Percentiles rank a stretch among this genome's conserved stretches.
phyloP scores from a whole-genome alignment of 2,888 invertebrate species.

The Aporophyla lueneburgensis region DNA sequence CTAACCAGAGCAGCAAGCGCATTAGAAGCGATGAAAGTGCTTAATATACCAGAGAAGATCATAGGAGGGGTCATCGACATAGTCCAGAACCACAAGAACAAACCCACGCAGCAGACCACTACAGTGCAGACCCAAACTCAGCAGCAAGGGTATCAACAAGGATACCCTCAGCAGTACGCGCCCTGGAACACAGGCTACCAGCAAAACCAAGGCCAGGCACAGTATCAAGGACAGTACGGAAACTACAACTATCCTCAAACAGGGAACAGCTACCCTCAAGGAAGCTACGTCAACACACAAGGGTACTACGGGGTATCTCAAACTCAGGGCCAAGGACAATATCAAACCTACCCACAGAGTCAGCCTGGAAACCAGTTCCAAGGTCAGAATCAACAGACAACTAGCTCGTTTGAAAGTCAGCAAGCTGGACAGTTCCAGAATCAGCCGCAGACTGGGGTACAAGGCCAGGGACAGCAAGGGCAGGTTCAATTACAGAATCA shows the following conservation, averaged over 20 bases:
- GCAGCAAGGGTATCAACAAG: constrained; percentile 70
- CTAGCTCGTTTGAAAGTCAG: constrained; percentile 52
- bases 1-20: constrained; percentile 60
- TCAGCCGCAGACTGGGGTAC: constrained; percentile 60
- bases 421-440: constrained; percentile 65
- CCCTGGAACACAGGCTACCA: constrained; percentile 70
- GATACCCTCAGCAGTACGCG: constrained; percentile 73
- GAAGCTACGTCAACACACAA: constrained; percentile 53
- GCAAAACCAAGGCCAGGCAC: constrained; percentile 71
- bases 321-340: constrained; percentile 65
- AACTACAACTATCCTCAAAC: constrained; percentile 66
- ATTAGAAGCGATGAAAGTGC: constrained; percentile 75
- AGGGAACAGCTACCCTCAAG: constrained; percentile 61
- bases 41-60: constrained; percentile 86
- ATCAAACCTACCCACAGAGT: constrained; percentile 54
- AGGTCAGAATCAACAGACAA: constrained; percentile 55
- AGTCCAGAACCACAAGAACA: constrained; percentile 85
- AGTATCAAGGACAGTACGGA: constrained; percentile 71
- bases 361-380: constrained; percentile 61
- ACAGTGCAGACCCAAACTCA: constrained; percentile 49
- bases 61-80: constrained; percentile 87
- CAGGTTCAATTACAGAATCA: constrained; percentile 51
- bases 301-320: constrained; percentile 59
- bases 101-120: constrained; percentile 69
- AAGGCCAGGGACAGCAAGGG: constrained; percentile 32